These are phyloP conservation scores for Intellagama lesueurii DNA, from an alignment of 2,797 vertebrate genomes.

Conservation along the genomic window DNA sequence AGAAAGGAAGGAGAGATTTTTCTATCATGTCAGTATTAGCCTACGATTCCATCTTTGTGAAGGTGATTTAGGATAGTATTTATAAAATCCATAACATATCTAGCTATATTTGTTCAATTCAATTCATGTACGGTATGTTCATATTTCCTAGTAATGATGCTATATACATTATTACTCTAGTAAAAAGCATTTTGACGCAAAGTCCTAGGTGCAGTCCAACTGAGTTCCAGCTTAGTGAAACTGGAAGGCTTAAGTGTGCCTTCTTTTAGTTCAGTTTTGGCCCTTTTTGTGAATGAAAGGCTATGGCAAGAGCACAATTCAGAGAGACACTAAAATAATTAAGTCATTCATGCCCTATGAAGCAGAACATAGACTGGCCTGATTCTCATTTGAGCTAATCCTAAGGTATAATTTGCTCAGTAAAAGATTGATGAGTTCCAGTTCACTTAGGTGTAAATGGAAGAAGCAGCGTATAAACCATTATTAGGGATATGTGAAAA, in stretches of 20 bases:
- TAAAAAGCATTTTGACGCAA: neutral
- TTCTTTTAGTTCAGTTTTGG: neutral
- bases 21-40: neutral
- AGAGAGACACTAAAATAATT: neutral
- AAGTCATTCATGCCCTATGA: neutral
- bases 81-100: neutral
- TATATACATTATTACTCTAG: neutral
- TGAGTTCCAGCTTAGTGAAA: neutral
- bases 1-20: neutral
- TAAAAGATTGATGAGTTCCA: neutral
- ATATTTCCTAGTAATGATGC: neutral
- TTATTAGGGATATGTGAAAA: neutral
- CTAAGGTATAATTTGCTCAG: neutral
- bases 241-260: neutral
- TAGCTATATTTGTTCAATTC: neutral
- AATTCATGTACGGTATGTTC: neutral
- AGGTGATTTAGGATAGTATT: neutral
- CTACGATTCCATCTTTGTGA: neutral
- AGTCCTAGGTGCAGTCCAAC: neutral
- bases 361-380: neutral
- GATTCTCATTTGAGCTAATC: neutral
- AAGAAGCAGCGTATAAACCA: neutral
- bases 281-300: neutral
- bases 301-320: neutral
- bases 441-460: neutral